Evolutionary conservation across 2,888 invertebrate species (phyloP).

Genomic region (Byasa hedistus): DNA sequence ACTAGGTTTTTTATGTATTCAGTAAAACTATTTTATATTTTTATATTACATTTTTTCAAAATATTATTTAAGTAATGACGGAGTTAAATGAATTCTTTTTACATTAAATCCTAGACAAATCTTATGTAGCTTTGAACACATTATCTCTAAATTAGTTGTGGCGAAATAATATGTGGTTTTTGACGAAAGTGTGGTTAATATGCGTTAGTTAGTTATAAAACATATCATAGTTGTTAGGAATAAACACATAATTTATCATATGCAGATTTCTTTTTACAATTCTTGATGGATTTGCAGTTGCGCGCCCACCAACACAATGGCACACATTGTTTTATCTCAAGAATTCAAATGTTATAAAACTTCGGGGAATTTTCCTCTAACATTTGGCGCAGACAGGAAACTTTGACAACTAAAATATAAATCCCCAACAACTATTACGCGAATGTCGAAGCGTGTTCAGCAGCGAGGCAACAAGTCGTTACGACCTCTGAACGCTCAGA

Average conservation of each 20-base stretch:
- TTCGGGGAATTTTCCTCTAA: slow-evolving; percentile 8
- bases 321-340: not conserved
- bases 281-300: not conserved
- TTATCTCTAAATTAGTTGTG: not conserved
- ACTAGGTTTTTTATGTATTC: no score
- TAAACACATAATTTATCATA: no score
- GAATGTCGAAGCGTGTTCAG: slow-evolving; percentile 23
- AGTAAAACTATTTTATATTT: no score
- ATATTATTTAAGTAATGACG: not conserved
- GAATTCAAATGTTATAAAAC: slow-evolving; percentile 22
- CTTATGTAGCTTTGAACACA: not conserved
- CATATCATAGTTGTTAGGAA: no score
- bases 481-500: slow-evolving; percentile 29
- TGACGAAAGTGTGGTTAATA: no score
- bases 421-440: slow-evolving; percentile 9
- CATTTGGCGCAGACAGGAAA: slow-evolving; percentile 8
- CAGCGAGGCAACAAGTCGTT: slow-evolving; percentile 27
- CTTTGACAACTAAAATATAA: slow-evolving; percentile 18
- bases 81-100: no score
- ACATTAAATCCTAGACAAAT: not conserved
- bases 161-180: no score
- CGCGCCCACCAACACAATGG: not conserved
- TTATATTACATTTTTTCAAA: no score
- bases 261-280: no score
- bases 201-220: no score